These are phyloP conservation scores for Zaprionus kolodkinae DNA, from an alignment of 1,140 invertebrate genomes.

Conservation along the genomic window DNA sequence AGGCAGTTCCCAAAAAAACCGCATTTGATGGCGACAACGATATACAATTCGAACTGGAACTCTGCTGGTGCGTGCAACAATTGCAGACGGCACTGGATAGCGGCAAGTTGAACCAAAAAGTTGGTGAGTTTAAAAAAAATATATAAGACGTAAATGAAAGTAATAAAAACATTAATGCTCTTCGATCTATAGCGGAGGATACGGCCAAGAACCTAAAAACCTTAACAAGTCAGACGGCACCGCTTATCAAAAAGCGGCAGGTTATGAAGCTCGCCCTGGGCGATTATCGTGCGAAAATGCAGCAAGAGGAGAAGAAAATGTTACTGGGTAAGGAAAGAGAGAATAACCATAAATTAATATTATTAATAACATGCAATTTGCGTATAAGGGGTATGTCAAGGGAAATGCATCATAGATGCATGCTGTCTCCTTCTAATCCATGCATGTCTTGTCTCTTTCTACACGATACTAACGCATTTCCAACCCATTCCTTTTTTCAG, in stretches of 20 bases:
- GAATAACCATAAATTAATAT: neutral
- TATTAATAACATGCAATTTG: neutral
- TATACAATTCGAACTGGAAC: constrained; percentile 89
- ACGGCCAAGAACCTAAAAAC: constrained; percentile 87
- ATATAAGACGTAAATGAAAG: neutral
- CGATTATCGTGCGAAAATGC: constrained; percentile 90
- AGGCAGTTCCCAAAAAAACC: constrained; percentile 41
- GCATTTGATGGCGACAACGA: constrained; percentile 85
- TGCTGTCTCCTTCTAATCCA: constrained; percentile 21
- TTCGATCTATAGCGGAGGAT: constrained; percentile 85
- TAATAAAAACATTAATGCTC: constrained; percentile 12
- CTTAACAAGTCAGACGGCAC: constrained; percentile 88
- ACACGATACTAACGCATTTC: neutral
- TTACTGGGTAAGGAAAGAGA: constrained; percentile 79
- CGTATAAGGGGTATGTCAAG: neutral
- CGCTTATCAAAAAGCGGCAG: constrained; percentile 89
- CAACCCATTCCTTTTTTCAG: constrained; percentile 38
- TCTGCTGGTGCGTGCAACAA: constrained; percentile 91
- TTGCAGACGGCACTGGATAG: constrained; percentile 86
- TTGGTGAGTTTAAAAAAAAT: constrained; percentile 67
- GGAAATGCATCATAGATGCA: too few relatives aligned
- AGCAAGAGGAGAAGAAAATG: constrained; percentile 88
- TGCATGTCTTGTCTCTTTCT: neutral
- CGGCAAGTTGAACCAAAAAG: constrained; percentile 87
- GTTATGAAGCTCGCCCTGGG: constrained; percentile 90